Evolutionary conservation across 2,113 vertebrate genomes (phyloP), one percentile per base, ranked within the genome.

Genomic region (Megaceryle maxima): DNA sequence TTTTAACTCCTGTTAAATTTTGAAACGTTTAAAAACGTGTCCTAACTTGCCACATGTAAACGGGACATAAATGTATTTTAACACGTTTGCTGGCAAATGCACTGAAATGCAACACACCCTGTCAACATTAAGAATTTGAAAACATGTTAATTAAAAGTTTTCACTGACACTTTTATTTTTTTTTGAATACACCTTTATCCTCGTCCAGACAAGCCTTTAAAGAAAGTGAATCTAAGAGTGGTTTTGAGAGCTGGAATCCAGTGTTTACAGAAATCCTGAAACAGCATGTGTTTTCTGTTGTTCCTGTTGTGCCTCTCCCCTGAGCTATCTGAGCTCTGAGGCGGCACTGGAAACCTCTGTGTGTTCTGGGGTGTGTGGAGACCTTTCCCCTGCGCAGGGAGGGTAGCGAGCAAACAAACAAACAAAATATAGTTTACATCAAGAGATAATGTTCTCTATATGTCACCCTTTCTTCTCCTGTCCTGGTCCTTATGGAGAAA

Each of bases 91-190:
- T 96, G 96, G 91, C 94, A 91, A 92, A 89, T 79, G 48, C 37
- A 28, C 53, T 92, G 57, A 94, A 94, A 89, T 77, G 88, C 77
- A 96, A 89, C 94, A 94, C 91, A 55, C 91, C 81, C 92, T 66
- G 41, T 83, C 91, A 94, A 89, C 81, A 94, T 25, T 33, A 48
- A 87, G 74, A 94, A 83, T 82, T 28, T 87, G 74, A 95, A 96
- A 95, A 85, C 62, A 85, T 3, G 37, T 87, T 96, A 96, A 96
- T 96, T 95, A 96, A 89, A 95, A 82, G 41, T 89, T 94, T 96
- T 94, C 57, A 87, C 77, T 88, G 53, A 74, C 75, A 79, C 13
- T 21, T 81, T 85, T 84, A 81, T 64, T 85, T 68, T 73, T 62
- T 67, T 70, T 46, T 5, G 4, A 85, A 86, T 75, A 21, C 44